Evolutionary conservation across 2,797 vertebrate species (phyloP).

Genomic region (Paramormyrops hopkinsi): DNA sequence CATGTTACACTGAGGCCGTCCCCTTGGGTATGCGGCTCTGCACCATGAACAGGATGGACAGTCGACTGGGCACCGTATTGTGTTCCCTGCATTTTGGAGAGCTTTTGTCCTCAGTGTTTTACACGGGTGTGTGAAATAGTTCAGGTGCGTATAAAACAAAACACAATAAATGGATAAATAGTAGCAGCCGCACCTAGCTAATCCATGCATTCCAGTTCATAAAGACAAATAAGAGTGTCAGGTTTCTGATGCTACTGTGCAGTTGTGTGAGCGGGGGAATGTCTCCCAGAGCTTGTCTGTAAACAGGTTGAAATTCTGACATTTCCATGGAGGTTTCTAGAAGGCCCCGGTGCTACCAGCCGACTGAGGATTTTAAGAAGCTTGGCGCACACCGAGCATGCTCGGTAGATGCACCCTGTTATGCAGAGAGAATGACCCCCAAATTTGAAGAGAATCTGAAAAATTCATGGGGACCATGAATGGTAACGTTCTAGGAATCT

Average conservation of each 20-base stretch:
- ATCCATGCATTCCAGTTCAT: background rate
- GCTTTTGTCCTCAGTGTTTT: background rate
- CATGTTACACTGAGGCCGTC: background rate
- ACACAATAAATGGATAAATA: background rate
- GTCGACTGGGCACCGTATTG: background rate
- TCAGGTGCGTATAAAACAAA: background rate
- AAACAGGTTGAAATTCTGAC: background rate
- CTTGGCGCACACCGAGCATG: background rate
- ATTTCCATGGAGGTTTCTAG: background rate
- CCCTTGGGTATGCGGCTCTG: background rate
- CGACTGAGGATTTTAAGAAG: background rate
- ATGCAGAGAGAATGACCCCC: background rate
- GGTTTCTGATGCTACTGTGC: background rate
- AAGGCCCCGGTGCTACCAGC: background rate
- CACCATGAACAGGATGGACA: background rate
- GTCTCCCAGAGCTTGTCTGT: background rate
- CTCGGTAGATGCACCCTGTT: background rate
- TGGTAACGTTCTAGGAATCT: background rate
- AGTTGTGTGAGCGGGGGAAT: background rate
- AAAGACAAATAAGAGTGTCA: slow-evolving; percentile 8
- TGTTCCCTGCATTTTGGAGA: background rate
- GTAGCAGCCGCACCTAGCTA: background rate
- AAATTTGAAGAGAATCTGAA: background rate
- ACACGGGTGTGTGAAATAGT: slow-evolving; percentile 8
- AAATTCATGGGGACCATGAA: background rate